These are phyloP conservation scores for Ormyrus thymus DNA, from an alignment of 2,888 invertebrate genomes.

Conservation along the genomic window DNA sequence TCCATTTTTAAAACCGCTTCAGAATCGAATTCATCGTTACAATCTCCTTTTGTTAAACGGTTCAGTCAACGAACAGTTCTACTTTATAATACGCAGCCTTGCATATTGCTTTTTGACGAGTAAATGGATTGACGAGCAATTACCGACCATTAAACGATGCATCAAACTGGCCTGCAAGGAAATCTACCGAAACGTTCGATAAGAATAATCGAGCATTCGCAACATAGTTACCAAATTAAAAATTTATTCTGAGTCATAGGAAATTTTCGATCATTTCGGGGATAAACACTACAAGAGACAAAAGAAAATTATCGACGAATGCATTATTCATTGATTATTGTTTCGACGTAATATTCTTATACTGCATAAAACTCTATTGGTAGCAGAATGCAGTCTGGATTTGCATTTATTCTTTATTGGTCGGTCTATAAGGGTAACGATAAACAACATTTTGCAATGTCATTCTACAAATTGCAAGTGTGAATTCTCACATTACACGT, in stretches of 20 bases:
- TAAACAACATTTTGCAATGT: not conserved
- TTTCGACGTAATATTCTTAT: constrained; percentile 16
- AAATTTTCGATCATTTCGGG: constrained; percentile 31
- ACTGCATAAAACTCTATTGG: not conserved
- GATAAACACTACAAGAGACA: constrained; percentile 8
- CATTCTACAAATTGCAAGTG: not conserved
- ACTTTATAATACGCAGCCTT: not conserved
- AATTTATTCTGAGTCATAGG: constrained; percentile 7
- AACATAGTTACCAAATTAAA: not conserved
- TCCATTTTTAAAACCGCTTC: no score
- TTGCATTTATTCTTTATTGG: constrained; percentile 29
- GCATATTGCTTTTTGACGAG: not conserved
- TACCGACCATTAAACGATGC: not conserved
- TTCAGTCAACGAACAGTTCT: no score
- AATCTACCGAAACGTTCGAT: constrained; percentile 33
- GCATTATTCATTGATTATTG: constrained; percentile 38
- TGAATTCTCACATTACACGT: constrained; percentile 11
- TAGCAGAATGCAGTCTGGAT: constrained; percentile 5
- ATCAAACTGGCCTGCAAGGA: constrained; percentile 3
- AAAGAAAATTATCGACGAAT: constrained; percentile 38
- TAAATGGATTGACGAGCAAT: not conserved
- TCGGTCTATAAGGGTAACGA: not conserved
- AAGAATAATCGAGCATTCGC: constrained; percentile 18
- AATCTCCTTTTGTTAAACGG: no score
- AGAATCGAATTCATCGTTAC: no score